A percentile compares a stretch with the other conserved stretches of the same genome.
phyloP scores from a whole-genome alignment of 2,797 vertebrate species.

The Catharus ustulatus region DNA sequence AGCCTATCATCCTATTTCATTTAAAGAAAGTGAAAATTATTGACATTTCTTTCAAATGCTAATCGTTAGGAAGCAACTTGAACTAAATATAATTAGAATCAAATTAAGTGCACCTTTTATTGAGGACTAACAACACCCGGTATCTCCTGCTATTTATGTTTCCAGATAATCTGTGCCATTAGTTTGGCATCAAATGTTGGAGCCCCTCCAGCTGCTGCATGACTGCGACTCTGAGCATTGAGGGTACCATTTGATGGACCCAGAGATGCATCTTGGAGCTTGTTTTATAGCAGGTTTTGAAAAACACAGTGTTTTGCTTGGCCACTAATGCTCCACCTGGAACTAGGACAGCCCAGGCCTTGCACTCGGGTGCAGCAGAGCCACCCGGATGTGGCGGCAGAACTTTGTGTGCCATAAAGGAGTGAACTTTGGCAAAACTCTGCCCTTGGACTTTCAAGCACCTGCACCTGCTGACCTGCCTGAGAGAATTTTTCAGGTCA shows the following conservation, averaged over 20 bases:
- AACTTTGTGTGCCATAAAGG: constrained; percentile 21
- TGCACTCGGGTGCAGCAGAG: neutral
- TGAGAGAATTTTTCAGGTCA: neutral
- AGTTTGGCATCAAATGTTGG: neutral
- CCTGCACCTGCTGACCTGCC: neutral
- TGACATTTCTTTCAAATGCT: constrained; percentile 71
- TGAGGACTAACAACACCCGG: constrained; percentile 57
- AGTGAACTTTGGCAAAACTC: constrained; percentile 19
- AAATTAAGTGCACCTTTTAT: constrained; percentile 61
- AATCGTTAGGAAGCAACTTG: constrained; percentile 68
- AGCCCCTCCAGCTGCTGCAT: neutral
- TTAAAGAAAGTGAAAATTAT: constrained; percentile 75
- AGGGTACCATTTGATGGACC: fast-evolving
- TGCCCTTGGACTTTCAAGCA: neutral
- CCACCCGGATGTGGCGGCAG: fast-evolving
- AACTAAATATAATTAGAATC: constrained; percentile 65
- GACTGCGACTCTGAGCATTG: fast-evolving
- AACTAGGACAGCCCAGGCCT: neutral
- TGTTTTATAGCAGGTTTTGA: neutral
- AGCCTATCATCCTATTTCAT: constrained; percentile 68
- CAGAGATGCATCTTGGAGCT: neutral
- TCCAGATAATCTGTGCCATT: constrained; percentile 51
- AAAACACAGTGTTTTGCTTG: neutral
- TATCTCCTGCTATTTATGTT: constrained; percentile 56
- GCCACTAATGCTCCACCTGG: neutral